phyloP scores from a whole-genome alignment of 2,797 vertebrate genomes.

The Pseudocheirus occidentalis region DNA sequence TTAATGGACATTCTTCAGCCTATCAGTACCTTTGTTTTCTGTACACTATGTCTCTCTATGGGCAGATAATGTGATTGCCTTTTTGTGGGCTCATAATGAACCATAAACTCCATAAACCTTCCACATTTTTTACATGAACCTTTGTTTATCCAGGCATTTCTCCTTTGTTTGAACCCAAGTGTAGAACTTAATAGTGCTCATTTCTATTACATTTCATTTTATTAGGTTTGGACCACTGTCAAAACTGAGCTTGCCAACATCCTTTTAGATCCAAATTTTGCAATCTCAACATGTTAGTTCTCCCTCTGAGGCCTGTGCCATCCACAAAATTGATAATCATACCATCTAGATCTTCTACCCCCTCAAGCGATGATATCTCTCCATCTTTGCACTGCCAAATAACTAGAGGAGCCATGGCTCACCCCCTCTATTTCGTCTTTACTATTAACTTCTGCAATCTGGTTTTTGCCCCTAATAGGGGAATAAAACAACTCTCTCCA shows the following conservation, averaged over 20 bases:
- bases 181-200: not conserved
- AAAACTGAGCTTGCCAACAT: not conserved
- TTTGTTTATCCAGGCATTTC: not conserved
- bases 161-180: not conserved
- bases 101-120: not conserved
- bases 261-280: not conserved
- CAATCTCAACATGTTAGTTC: not conserved
- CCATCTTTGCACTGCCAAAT: too few species aligned
- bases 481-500: too few species aligned
- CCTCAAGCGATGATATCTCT: not conserved
- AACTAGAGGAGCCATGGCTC: too few species aligned
- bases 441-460: too few species aligned
- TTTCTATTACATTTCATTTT: not conserved
- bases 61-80: not conserved
- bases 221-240: not conserved
- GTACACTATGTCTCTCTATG: not conserved
- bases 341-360: not conserved
- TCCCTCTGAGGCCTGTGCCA: not conserved
- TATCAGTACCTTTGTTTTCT: not conserved
- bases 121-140: not conserved
- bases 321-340: not conserved
- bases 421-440: too few species aligned
- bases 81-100: not conserved
- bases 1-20: not conserved
- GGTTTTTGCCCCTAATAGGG: too few species aligned